Conservation (phyloP, 2,113 vertebrate genomes). For the Pandion haliaetus region DNA sequence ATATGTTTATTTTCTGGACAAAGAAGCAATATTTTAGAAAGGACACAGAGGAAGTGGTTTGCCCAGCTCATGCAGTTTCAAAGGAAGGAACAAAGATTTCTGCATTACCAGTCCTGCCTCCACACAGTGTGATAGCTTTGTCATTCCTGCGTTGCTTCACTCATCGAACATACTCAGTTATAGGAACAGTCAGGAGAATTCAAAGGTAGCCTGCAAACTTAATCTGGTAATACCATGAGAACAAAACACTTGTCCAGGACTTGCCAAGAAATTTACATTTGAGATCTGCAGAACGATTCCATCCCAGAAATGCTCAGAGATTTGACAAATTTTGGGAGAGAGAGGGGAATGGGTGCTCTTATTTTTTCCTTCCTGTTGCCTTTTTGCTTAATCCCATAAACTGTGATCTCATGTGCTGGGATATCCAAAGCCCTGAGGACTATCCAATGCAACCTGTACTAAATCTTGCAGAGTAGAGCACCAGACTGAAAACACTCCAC, state of each 20-base stretch:
- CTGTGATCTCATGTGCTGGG: fast-evolving
- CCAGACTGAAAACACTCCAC: neutral
- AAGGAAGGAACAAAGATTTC: neutral
- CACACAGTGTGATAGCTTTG: fast-evolving
- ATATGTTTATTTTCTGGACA: neutral
- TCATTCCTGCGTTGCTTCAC: neutral
- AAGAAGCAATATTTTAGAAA: neutral
- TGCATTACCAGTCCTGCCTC: neutral
- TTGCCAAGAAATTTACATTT: neutral
- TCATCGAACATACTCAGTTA: fast-evolving
- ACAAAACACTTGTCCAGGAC: neutral
- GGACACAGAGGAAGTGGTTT: neutral
- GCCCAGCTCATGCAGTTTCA: fast-evolving
- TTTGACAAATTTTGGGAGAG: neutral
- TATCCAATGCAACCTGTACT: neutral
- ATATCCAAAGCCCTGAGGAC: neutral
- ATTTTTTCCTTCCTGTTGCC: neutral
- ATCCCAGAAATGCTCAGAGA: neutral
- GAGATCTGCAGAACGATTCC: neutral
- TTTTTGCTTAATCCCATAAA: neutral
- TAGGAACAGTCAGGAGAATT: neutral
- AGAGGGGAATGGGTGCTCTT: fast-evolving
- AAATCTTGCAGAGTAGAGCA: neutral
- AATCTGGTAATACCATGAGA: neutral
- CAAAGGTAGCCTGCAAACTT: neutral